phyloP scores from a whole-genome alignment of 2,113 vertebrate species.

The Isurus oxyrinchus region DNA sequence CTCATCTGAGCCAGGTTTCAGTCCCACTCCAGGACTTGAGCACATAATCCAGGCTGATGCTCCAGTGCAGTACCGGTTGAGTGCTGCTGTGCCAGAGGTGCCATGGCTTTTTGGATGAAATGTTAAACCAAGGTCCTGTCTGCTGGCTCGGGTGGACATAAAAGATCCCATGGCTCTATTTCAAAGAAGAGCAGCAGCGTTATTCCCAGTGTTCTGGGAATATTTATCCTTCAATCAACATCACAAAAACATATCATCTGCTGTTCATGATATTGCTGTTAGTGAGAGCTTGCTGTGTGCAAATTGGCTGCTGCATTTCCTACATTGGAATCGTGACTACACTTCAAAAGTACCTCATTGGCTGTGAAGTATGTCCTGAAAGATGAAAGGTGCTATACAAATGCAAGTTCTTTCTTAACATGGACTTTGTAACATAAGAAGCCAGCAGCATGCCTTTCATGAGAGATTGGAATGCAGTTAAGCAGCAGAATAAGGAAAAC shows the following conservation, averaged over 20 bases:
- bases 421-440: background rate
- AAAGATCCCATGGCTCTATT: background rate
- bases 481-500: background rate
- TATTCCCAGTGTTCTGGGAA: background rate
- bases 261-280: background rate
- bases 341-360: background rate
- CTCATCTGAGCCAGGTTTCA: no score
- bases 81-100: background rate
- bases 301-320: background rate
- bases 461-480: conserved; percentile 23
- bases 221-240: background rate
- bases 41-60: background rate
- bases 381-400: background rate
- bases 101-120: background rate
- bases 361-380: background rate
- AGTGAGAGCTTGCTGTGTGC: background rate
- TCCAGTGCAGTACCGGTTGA: background rate
- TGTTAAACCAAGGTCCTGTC: no score
- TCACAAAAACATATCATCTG: background rate
- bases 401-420: background rate
- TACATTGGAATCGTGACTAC: background rate
- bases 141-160: background rate
- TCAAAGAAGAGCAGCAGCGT: no score
- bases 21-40: no score
- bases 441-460: background rate